Base-by-base conservation (phyloP, 2,113 vertebrate genomes). In the Amphiprion percula region DNA sequence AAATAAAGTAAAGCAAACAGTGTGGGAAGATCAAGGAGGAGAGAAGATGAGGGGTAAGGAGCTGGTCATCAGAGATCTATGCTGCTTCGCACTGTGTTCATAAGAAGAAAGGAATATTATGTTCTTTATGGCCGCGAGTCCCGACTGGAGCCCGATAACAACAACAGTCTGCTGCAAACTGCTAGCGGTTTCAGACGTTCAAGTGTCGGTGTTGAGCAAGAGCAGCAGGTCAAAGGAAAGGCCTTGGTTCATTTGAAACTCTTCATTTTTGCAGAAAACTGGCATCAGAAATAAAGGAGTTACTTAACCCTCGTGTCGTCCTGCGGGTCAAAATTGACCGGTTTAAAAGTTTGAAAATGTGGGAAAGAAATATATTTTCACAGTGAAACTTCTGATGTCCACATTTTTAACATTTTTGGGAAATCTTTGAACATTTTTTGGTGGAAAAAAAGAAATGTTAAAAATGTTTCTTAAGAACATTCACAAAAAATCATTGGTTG, bases 1-100 rank as follows among this genome's bases (percentile, higher is more conserved):
- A 88, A 91, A 87, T 88, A 94, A 92, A 95, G 82, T 91, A 91
- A 94, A 95, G 89, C 90, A 95, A 95, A 95, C 93, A 94, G 67
- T 54, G 88, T 75, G 44, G 79, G 77, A 79, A 91, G 93, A 93
- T 94, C 85, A 94, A 92, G 88, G 87, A 83, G 83, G 66, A 77
- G 87, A 80, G 74, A 81, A 74, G 80, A 73, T 58, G 84, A 80
- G 85, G 88, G 86, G 82, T 85, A 90, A 92, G 83, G 76, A 85
- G 77, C 80, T 87, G 89, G 88, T 90, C 90, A 88, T 88, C 81
- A 84, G 72, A 92, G 90, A 89, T 88, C 74, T 84, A 68, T 44
- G 59, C 71, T 6, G 83, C 80, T 76, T 77, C 86, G 44, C 68
- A 79, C 9, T 81, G 85, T 77, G 74, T 85, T 90, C 87, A 89